Base-by-base conservation (phyloP, 2,797 vertebrate genomes). In the Amphiprion clarkii region DNA sequence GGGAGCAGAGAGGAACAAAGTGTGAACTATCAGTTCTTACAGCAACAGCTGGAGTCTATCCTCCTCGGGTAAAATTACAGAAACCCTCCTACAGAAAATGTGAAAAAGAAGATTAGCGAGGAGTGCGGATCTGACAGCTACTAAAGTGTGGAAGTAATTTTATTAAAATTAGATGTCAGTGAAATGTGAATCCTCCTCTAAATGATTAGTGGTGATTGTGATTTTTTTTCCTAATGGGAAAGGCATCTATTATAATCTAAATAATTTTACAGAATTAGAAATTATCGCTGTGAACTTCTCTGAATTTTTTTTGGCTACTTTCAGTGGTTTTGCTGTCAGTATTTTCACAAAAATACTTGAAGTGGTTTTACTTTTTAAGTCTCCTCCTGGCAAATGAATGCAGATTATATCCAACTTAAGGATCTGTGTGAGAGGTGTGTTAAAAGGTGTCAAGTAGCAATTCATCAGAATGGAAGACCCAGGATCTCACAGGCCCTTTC, bases 1-100 rank as follows among this genome's bases (percentile, higher is more conserved):
- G 78, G 78, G 77, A 81, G 78, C 52, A 42, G 69, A 13, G 65
- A 68, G 76, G 61, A 60, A 62, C 39, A 54, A 85, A 21, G 86
- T 92, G 92, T 90, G 89, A 92, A 90, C 83, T 88, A 85, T 91
- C 91, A 79, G 79, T 85, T 90, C 87, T 81, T 90, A 88, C 75
- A 81, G 74, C 78, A 92, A 93, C 94, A 95, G 95, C 95, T 94
- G 95, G 95, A 96, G 94, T 94, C 92, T 95, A 60, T 71, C 93
- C 92, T 94, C 94, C 94, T 94, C 58, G 94, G 95, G 94, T 95
- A 94, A 96, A 96, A 96, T 96, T 94, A 95, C 90, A 93, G 93
- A 94, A 93, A 90, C 90, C 68, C 74, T 86, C 77, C 69, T 69
- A 82, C 87, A 94, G 94, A 96, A 96, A 93, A 96, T 95, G 94